Base-by-base conservation (phyloP, 2,113 vertebrate species). In the Calyptomena viridis region DNA sequence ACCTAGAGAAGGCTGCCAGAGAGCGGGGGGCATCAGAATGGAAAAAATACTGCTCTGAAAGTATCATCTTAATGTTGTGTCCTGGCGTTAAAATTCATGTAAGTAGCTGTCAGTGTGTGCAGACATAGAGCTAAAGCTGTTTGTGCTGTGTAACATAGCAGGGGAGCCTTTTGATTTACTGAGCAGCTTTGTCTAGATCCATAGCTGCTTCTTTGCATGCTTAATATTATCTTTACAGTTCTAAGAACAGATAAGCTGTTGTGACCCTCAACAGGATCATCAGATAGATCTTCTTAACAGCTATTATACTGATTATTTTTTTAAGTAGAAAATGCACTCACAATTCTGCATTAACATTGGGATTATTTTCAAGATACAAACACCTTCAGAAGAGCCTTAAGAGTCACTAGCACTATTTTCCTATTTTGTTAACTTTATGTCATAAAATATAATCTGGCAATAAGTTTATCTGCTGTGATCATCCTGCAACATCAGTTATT, bases 221-320 rank as follows among this genome's bases (percentile, higher is more conserved):
- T 95, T 96, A 92, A 92, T 95, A 94, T 94, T 95, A 93, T 96
- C 93, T 96, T 91, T 95, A 55, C 73, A 64, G 87, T 95, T 96
- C 78, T 97, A 89, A 96, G 95, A 95, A 96, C 68, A 93, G 96
- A 97, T 97, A 94, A 97, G 90, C 87, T 86, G 55, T 96, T 93
- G 89, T 95, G 94, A 96, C 95, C 96, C 94, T 95, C 88, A 81
- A 89, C 79, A 75, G 88, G 93, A 96, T 97, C 92, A 96, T 96
- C 86, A 96, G 85, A 96, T 87, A 95, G 94, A 92, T 95, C 96
- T 95, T 95, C 96, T 97, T 97, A 95, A 91, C 72, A 94, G 82
- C 95, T 96, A 94, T 96, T 97, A 94, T 74, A 83, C 69, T 90
- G 90, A 92, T 95, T 95, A 83, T 62, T 69, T 94, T 93, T 88